Evolutionary conservation across 2,113 vertebrate genomes (phyloP), one percentile per base, ranked within the genome.

Genomic region (Notothenia rossii): DNA sequence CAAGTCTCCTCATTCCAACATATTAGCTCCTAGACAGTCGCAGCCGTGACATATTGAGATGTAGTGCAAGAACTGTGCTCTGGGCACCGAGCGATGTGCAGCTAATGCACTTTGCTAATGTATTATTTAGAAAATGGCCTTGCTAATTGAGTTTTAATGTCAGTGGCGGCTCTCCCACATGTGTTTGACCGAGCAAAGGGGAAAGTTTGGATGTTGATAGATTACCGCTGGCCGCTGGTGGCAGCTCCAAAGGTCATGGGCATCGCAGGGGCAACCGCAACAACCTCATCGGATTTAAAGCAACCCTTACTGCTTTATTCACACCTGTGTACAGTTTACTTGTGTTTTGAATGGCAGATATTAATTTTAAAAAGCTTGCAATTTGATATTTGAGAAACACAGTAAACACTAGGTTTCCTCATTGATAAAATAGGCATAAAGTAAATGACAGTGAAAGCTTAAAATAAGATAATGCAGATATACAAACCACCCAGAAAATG

Each of bases 81-180:
- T 82, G 91, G 86, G 88, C 79, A 87, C 84, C 77, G 81, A 89
- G 74, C 72, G 60, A 86, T 78, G 72, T 88, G 85, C 82, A 85
- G 89, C 90, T 92, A 93, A 94, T 94, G 92, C 90, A 93, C 93
- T 93, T 93, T 91, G 82, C 90, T 94, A 92, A 93, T 94, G 90
- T 90, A 94, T 94, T 94, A 95, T 94, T 94, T 94, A 94, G 91
- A 86, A 89, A 91, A 91, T 93, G 91, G 92, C 86, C 81, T 77
- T 67, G 80, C 92, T 94, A 96, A 95, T 94, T 94, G 94, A 93
- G 91, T 93, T 94, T 94, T 94, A 95, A 96, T 95, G 94, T 94
- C 93, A 94, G 90, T 73, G 88, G 91, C 89, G 83, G 84, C 91
- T 94, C 92, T 92, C 86, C 85, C 83, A 85, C 83, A 83, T 82